A percentile compares a stretch with the other conserved stretches of the same genome.
phyloP scores from a whole-genome alignment of 2,888 invertebrate genomes.

The Diloba caeruleocephala region DNA sequence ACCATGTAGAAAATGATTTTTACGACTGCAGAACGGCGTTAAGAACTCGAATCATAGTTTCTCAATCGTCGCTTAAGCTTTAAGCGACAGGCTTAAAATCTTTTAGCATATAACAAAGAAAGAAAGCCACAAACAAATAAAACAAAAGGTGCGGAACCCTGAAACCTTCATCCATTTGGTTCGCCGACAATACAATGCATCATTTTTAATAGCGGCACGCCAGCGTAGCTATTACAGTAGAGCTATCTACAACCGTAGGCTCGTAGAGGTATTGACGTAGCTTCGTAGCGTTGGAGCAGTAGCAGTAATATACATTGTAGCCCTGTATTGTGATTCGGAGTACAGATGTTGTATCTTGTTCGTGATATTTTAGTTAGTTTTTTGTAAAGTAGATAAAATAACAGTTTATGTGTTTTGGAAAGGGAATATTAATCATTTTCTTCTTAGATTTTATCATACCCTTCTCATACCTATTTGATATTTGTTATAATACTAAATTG shows the following conservation, averaged over 20 bases:
- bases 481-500: too few species aligned
- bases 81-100: constrained; percentile 1
- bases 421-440: too few species aligned
- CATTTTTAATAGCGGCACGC: constrained; percentile 60
- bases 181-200: constrained; percentile 63
- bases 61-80: too few species aligned
- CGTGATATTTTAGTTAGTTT: neutral
- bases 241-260: constrained; percentile 48
- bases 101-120: constrained; percentile 23
- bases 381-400: neutral
- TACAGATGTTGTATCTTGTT: constrained; percentile 7
- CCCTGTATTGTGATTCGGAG: constrained; percentile 19
- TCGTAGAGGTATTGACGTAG: constrained; percentile 28
- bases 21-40: too few species aligned
- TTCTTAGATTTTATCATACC: too few species aligned
- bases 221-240: constrained; percentile 52
- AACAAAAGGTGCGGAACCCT: constrained; percentile 44
- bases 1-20: too few species aligned
- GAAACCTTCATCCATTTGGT: constrained; percentile 54
- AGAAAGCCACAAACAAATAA: constrained; percentile 29
- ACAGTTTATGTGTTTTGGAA: too few species aligned
- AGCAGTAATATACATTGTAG: constrained; percentile 20
- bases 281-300: constrained; percentile 9
- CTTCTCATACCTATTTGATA: too few species aligned
- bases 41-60: too few species aligned